Evolutionary conservation across 2,113 vertebrate species (phyloP).

Genomic region (Aphelocoma coerulescens): DNA sequence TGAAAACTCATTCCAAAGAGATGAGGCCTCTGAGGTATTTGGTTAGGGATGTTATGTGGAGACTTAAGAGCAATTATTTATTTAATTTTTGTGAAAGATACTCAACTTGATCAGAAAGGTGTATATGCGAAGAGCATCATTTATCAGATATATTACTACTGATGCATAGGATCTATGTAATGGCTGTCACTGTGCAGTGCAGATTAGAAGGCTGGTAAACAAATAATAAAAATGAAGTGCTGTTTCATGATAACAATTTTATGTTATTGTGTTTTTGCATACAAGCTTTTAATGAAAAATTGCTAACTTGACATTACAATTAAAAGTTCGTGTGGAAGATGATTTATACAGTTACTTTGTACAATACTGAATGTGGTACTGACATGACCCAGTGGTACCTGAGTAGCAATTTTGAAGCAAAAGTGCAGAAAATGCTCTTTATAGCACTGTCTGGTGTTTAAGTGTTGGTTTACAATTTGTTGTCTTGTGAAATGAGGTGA

Average conservation of each 20-base stretch:
- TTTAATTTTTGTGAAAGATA: conserved; percentile 4
- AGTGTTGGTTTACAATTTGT: conserved; percentile 20
- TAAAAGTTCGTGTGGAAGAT: conserved; percentile 10
- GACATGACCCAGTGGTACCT: neutral
- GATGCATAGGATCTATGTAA: neutral
- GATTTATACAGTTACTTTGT: neutral
- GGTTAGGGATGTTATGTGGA: neutral
- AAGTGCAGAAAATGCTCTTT: conserved; percentile 20
- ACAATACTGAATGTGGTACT: neutral
- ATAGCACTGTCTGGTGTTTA: conserved; percentile 17
- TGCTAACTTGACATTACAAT: conserved; percentile 42
- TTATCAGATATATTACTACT: conserved; percentile 4
- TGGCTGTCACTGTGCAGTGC: neutral
- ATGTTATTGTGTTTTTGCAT: conserved; percentile 21
- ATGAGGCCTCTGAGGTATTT: neutral
- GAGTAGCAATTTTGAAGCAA: neutral
- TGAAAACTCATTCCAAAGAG: neutral
- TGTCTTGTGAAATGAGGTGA: conserved; percentile 58
- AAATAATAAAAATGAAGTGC: conserved; percentile 56
- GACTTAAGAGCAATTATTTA: neutral
- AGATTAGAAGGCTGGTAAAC: conserved; percentile 48
- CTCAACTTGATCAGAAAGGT: conserved; percentile 33
- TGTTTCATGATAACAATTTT: conserved; percentile 52
- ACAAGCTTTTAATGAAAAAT: conserved; percentile 50
- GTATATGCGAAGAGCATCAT: neutral